phyloP scores from a whole-genome alignment of 1,140 invertebrate species.

The Drosophila seguyi region DNA sequence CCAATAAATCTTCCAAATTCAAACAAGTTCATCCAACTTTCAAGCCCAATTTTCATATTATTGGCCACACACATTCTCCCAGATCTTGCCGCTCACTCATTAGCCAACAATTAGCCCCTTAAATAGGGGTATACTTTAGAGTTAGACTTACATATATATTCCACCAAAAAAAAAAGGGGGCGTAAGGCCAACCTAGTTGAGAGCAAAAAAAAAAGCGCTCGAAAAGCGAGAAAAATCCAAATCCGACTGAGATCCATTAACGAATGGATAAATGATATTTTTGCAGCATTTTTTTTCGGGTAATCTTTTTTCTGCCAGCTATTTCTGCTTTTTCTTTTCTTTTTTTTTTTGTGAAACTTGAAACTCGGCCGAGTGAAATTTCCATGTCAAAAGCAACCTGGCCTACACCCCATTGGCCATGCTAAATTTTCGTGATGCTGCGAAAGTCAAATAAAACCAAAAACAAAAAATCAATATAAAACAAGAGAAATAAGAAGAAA shows the following conservation, averaged over 20 bases:
- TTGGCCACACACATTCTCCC: slow-evolving; percentile 1
- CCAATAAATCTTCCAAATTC: not conserved
- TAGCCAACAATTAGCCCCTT: slow-evolving; percentile 37
- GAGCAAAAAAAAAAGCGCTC: slow-evolving; percentile 5
- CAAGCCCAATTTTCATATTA: not conserved
- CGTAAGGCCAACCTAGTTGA: slow-evolving; percentile 13
- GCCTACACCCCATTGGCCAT: slow-evolving; percentile 67
- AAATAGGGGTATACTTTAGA: slow-evolving; percentile 1
- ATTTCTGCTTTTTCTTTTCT: slow-evolving; percentile 8
- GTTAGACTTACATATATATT: not conserved
- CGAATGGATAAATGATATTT: slow-evolving; percentile 29
- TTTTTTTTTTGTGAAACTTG: slow-evolving; percentile 27
- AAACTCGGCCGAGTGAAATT: slow-evolving; percentile 59
- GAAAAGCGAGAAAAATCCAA: slow-evolving; percentile 22
- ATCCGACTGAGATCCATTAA: slow-evolving; percentile 35
- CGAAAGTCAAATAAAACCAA: slow-evolving; percentile 68
- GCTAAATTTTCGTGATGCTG: slow-evolving; percentile 76
- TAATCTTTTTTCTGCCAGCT: slow-evolving; percentile 1
- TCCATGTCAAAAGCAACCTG: slow-evolving; percentile 60
- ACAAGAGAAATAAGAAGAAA: slow-evolving; percentile 2
- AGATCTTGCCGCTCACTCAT: slow-evolving; percentile 34
- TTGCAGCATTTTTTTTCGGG: not conserved
- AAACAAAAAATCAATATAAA: slow-evolving; percentile 7
- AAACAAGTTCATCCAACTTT: slow-evolving; percentile 2
- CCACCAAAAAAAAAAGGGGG: slow-evolving; percentile 5